Evolutionary conservation across 2,888 invertebrate species (phyloP), one percentile per base, ranked within the genome.

Genomic region (Augiades crinisus): DNA sequence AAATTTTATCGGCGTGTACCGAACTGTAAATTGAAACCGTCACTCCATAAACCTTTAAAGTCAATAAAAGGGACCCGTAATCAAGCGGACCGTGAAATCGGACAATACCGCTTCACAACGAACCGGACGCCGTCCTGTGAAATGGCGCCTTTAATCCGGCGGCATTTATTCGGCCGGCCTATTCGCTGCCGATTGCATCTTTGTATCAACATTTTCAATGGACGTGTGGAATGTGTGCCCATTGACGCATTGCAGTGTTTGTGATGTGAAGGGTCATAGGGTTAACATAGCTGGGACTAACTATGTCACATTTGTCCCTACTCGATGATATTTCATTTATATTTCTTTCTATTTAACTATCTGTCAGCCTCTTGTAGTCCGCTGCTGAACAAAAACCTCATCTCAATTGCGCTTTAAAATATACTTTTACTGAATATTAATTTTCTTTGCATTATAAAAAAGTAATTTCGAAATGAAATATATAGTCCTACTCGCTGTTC

Each of bases 41-140:
- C 70, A 71, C 75, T 79, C 71, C 62, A 77, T 80, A 78, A 80
- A 80, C 78, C 72, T 76, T 78, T 73, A 76, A 79, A 81, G 80
- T 81, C 81, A 78, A 86, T 83, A 82, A 79, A 78, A 64, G 60
- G 63, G n/a, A n/a, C 70, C 78, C 74, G 71, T 75, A 71, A 72
- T 77, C 75, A 73, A 64, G 66, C 61, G 67, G 59, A 65, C 72
- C 74, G 71, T 78, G 70, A 82, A 79, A 76, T 69, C 70, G 66
- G 62, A 73, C 73, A 78, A 75, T 73, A 66, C 71, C 67, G 67
- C 68, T 66, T 68, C 67, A 67, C 60, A 27, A 10, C 47, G 17
- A 30, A 30, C 47, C 38, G 47, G 47, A 38, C 47, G 36, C 37
- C 19, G 19, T 13, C 10, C 38, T 5, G 12, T 27, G 30, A 30